Evolutionary conservation across 2,888 invertebrate genomes (phyloP).

Genomic region (Oligia latruncula): DNA sequence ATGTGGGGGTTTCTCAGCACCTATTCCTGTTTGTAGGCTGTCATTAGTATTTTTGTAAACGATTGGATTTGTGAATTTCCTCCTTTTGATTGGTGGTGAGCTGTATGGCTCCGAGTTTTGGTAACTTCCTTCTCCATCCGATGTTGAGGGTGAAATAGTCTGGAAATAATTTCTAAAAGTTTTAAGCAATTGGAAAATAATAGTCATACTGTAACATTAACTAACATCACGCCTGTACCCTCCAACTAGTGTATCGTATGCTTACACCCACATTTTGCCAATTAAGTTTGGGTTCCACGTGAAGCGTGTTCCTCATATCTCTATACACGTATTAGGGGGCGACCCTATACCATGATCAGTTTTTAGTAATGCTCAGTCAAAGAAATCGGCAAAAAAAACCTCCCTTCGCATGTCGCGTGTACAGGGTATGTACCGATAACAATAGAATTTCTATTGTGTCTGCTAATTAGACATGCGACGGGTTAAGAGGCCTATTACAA

Average conservation of each 20-base stretch:
- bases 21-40: neutral
- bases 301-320: too few species aligned
- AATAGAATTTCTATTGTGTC: too few species aligned
- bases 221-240: neutral
- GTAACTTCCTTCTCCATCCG: conserved; percentile 31
- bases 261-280: neutral
- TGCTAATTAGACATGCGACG: too few species aligned
- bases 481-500: too few species aligned
- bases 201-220: neutral
- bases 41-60: conserved; percentile 12
- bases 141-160: neutral
- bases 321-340: neutral
- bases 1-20: neutral
- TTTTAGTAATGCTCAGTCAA: neutral
- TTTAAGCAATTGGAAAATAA: neutral
- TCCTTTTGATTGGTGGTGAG: conserved; percentile 12
- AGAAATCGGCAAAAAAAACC: too few species aligned
- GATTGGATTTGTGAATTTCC: conserved; percentile 29
- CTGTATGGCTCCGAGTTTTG: conserved; percentile 16
- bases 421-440: too few species aligned
- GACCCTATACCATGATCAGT: neutral
- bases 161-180: conserved; percentile 7
- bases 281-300: neutral
- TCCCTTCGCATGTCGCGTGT: too few species aligned
- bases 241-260: neutral